Evolutionary conservation across 2,113 vertebrate species (phyloP).

Genomic region (Pygoscelis antarcticus): DNA sequence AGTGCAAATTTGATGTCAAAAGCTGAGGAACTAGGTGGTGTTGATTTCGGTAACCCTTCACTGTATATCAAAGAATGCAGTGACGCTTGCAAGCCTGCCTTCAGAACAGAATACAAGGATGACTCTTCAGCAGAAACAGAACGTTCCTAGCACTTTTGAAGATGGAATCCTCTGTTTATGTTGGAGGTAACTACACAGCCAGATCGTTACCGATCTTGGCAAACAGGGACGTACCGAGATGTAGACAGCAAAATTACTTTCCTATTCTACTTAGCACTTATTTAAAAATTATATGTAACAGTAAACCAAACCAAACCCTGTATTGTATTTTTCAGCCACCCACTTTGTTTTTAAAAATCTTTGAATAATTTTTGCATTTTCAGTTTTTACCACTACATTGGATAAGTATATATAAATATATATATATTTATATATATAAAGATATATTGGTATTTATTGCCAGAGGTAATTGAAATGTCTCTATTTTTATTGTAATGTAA

Average conservation of each 20-base stretch:
- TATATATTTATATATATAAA: slow-evolving; percentile 41
- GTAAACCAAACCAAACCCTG: background rate
- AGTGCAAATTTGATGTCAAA: background rate
- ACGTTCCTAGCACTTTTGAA: background rate
- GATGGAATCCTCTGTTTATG: background rate
- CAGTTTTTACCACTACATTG: slow-evolving; percentile 40
- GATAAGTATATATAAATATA: background rate
- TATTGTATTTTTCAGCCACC: slow-evolving; percentile 23
- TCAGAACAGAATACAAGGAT: background rate
- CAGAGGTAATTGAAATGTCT: slow-evolving; percentile 35
- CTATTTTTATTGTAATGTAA: slow-evolving; percentile 57
- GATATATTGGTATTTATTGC: slow-evolving; percentile 64
- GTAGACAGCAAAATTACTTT: background rate
- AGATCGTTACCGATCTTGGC: background rate
- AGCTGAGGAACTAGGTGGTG: background rate
- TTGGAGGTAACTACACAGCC: background rate
- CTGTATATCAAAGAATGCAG: background rate
- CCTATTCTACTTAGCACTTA: background rate
- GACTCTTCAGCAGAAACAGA: background rate
- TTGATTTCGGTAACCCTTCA: background rate
- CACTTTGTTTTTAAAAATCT: slow-evolving; percentile 38
- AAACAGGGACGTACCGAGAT: background rate
- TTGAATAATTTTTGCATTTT: slow-evolving; percentile 43
- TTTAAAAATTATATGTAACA: background rate
- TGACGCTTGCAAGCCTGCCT: background rate